Base-by-base conservation (phyloP, 2,113 vertebrate species). In the Malaclemys terrapin region DNA sequence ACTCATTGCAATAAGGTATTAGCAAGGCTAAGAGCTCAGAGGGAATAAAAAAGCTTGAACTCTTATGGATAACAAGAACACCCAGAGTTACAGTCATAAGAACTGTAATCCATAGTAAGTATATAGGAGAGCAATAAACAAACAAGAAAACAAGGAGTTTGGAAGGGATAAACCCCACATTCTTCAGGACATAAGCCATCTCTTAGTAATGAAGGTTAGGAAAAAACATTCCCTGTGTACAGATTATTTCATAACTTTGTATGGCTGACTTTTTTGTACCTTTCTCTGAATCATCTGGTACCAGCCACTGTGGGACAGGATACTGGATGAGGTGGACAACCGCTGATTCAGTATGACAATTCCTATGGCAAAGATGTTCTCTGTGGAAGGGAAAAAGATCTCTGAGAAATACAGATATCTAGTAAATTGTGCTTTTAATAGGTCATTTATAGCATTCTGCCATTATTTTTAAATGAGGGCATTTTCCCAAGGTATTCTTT, bases 171-270 rank as follows among this genome's bases (percentile, higher is more conserved):
- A 47, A 78, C 27, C 42, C 25, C 42, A 45, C 45, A 78, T 78
- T 95, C 49, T 87, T 62, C 87, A 20, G 53, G 16, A 47, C 88
- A 53, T 86, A 86, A 94, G 56, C 25, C 56, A 80, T 47, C 96
- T 54, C 13, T 72, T 35, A 38, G 3, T 91, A 90, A 87, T 84
- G 53, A 89, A 3, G 1, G 38, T 27, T 24, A 49, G 29, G 31
- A 87, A 94, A 45, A 45, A 72, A 72, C 35, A 72, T 69, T 38
- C 65, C 19, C 19, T 38, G 17, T 72, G 65, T 47, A 25, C 75
- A 29, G 75, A 78, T 47, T 78, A 29, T 78, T 45, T 78, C 75
- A 47, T 45, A 78, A 78, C 75, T 27, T 78, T 47, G 11, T 78
- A 47, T 1, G 2, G 11, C 75, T 78, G 75, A 14, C 25, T 47